These are phyloP conservation scores for Austrolebias charrua DNA, from an alignment of 2,797 vertebrate species.

Conservation along the genomic window DNA sequence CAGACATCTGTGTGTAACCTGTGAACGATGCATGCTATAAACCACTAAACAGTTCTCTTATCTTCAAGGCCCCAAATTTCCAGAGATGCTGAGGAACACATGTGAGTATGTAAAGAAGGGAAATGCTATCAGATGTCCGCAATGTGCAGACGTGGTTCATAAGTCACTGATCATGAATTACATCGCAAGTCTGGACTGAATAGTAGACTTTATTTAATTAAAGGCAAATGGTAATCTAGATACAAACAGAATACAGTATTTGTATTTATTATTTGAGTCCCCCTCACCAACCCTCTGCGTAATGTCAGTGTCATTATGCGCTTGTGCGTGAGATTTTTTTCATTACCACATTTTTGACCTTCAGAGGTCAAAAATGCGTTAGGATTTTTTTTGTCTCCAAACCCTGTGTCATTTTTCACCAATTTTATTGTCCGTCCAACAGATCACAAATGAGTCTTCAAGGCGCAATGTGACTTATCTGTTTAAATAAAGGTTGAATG, in stretches of 20 bases:
- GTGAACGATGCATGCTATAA: slow-evolving; percentile 51
- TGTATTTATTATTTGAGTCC: no score
- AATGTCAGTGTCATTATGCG: no score
- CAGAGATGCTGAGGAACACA: slow-evolving; percentile 69
- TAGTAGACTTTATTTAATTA: slow-evolving; percentile 11
- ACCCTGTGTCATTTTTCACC: no score
- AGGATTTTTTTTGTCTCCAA: no score
- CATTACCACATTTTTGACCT: no score
- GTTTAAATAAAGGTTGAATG: no score
- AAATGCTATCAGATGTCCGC: slow-evolving; percentile 72
- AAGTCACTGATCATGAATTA: slow-evolving; percentile 56
- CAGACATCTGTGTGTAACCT: slow-evolving; percentile 66
- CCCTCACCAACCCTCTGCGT: no score
- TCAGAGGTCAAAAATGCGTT: no score
- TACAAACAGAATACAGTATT: background rate
- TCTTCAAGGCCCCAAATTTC: slow-evolving; percentile 70
- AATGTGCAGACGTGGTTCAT: slow-evolving; percentile 58
- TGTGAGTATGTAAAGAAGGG: slow-evolving; percentile 72
- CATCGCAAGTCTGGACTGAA: slow-evolving; percentile 24
- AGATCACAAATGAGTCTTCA: no score
- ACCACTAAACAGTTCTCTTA: slow-evolving; percentile 54
- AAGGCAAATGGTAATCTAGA: background rate
- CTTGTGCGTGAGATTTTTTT: no score
- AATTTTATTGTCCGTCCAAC: no score
- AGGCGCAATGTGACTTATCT: no score